Percentiles rank a stretch among this genome's conserved stretches.
Evolutionary conservation across 2,113 vertebrate genomes (phyloP).

Genomic region (Procavia capensis): DNA sequence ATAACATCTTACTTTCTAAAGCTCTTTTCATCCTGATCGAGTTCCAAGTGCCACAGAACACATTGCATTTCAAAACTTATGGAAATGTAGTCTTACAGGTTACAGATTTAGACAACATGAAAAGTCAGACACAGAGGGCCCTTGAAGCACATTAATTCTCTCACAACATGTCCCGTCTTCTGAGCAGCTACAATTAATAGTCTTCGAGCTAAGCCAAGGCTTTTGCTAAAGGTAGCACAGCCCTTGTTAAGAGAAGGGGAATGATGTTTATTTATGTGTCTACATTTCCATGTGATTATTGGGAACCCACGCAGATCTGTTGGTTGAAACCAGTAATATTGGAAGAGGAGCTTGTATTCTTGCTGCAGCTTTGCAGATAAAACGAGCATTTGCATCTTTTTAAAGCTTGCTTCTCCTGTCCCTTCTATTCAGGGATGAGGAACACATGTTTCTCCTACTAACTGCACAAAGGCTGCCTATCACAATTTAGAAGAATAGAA

Average conservation of each 20-base stretch:
- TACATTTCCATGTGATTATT: slow-evolving; percentile 68
- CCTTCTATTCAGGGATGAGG: not conserved
- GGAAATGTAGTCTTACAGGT: slow-evolving; percentile 72
- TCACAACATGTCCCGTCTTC: slow-evolving; percentile 34
- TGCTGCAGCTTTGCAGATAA: not conserved
- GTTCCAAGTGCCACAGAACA: slow-evolving; percentile 51
- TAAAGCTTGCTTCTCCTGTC: not conserved
- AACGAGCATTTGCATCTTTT: not conserved
- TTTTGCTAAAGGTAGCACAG: slow-evolving; percentile 66
- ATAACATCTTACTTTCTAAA: slow-evolving; percentile 77
- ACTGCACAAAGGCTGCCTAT: not conserved
- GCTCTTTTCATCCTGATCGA: slow-evolving; percentile 72
- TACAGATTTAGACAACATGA: slow-evolving; percentile 75
- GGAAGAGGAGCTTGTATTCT: not conserved
- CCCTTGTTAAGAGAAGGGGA: slow-evolving; percentile 55
- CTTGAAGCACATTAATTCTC: slow-evolving; percentile 70
- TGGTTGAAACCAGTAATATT: not conserved
- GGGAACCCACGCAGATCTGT: not conserved
- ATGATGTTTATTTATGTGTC: slow-evolving; percentile 74
- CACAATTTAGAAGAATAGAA: not conserved
- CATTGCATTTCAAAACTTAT: slow-evolving; percentile 78
- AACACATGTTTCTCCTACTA: not conserved
- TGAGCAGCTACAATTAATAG: slow-evolving; percentile 59
- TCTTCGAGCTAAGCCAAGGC: slow-evolving; percentile 47
- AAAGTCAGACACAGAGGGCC: slow-evolving; percentile 56